Evolutionary conservation across 1,140 invertebrate genomes (phyloP).

Genomic region (Drosophila nigromelanica): DNA sequence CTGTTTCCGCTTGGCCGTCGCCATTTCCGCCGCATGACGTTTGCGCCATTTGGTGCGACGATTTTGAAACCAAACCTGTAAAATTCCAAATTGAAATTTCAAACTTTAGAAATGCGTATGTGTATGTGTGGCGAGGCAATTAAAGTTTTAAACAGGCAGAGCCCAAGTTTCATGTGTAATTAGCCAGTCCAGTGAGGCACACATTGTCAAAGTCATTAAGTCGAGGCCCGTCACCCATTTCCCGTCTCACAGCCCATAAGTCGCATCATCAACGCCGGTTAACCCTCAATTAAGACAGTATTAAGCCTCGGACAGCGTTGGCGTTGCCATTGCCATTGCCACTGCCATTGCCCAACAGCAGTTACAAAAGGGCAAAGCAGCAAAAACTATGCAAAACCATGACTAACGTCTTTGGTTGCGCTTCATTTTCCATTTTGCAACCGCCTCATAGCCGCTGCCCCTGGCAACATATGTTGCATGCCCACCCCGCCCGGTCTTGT

Average conservation of each 20-base stretch:
- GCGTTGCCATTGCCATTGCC: background rate
- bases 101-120: conserved; percentile 41
- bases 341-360: conserved; percentile 45
- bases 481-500: conserved; percentile 3
- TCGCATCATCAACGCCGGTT: conserved; percentile 84
- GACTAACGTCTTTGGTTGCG: conserved; percentile 82
- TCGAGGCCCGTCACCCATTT: conserved; percentile 39
- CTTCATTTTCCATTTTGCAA: conserved; percentile 68
- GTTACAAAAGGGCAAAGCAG: conserved; percentile 27
- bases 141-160: conserved; percentile 67
- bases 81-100: conserved; percentile 70
- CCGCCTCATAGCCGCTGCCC: conserved; percentile 41
- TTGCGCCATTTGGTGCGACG: conserved; percentile 99
- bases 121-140: conserved; percentile 26
- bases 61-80: conserved; percentile 99
- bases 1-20: conserved; percentile 97
- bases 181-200: conserved; percentile 50
- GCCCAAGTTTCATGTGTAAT: conserved; percentile 71
- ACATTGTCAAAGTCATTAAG: conserved; percentile 83
- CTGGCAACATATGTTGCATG: conserved; percentile 77
- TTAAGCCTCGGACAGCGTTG: conserved; percentile 70
- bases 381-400: conserved; percentile 82
- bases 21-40: conserved; percentile 99
- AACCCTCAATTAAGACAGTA: conserved; percentile 84
- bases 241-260: conserved; percentile 69